Evolutionary conservation across 1,140 invertebrate genomes (phyloP).

Genomic region (Drosophila kanapiae): DNA sequence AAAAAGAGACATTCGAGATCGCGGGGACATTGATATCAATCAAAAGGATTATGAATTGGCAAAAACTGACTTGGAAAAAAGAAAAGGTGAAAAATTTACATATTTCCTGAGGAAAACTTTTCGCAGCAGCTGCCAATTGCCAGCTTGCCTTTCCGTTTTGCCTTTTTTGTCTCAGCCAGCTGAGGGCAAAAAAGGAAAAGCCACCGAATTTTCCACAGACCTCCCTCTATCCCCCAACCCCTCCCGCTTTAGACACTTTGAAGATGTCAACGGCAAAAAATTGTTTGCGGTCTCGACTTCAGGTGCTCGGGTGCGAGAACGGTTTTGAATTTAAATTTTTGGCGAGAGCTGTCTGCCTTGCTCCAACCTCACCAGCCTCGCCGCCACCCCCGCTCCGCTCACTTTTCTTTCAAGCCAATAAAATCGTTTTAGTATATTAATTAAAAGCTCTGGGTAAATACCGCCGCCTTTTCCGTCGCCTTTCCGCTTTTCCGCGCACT

Average conservation of each 20-base stretch:
- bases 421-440: slow-evolving; percentile 83
- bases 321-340: slow-evolving; percentile 65
- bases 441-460: slow-evolving; percentile 77
- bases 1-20: not conserved
- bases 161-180: slow-evolving; percentile 8
- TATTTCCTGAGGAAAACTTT: slow-evolving; percentile 35
- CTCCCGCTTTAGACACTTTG: slow-evolving; percentile 60
- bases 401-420: slow-evolving; percentile 48
- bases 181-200: not conserved
- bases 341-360: slow-evolving; percentile 2
- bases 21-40: slow-evolving; percentile 46
- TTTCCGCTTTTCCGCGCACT: slow-evolving; percentile 7
- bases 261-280: slow-evolving; percentile 63
- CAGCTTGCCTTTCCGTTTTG: slow-evolving; percentile 33
- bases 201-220: not conserved
- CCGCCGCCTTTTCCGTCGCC: not conserved
- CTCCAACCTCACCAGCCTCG: not conserved
- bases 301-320: slow-evolving; percentile 28
- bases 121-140: slow-evolving; percentile 53
- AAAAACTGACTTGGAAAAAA: slow-evolving; percentile 22
- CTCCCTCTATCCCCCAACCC: no score
- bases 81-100: slow-evolving; percentile 43
- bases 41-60: slow-evolving; percentile 66
- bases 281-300: slow-evolving; percentile 63
- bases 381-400: not conserved